Base-by-base conservation (phyloP, 2,888 invertebrate genomes). In the Ctena decussata region DNA sequence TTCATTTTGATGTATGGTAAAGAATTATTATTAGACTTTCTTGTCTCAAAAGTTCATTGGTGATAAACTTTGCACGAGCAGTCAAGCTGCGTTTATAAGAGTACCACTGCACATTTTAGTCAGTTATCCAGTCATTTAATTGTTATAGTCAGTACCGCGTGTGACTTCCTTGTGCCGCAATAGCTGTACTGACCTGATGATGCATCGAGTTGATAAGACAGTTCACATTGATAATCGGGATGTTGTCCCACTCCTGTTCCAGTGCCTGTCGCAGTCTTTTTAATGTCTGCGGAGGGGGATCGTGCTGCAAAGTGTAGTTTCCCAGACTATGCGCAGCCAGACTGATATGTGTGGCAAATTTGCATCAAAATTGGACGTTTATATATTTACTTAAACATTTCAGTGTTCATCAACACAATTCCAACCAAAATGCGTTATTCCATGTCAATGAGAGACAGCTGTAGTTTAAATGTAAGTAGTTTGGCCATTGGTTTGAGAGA, bases 241-340 rank as follows among this genome's bases (percentile, higher is more conserved):
- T 79, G 21, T 8, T 30, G 24, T 71, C 1, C 72, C 72, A 72
- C 57, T 72, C 78, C 35, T 79, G 70, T 21, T 39, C n/a, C 12
- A 79, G n/a, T 6, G 57, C 41, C 30, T 30, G 78, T 32, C 71
- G 41, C 39, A 78, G 53, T 78, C 70, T 37, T 27, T 35, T 30
- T 21, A 44, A n/a, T 30, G 77, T 39, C 21, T 27, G 18, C 6
- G 77, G 77, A 12, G 60, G 24, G 24, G 76, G 76, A 27, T 60
- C 39, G n/a, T n/a, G n/a, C n/a, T n/a, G n/a, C n/a, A n/a, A n/a
- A n/a, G n/a, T n/a, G n/a, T n/a, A n/a, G n/a, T n/a, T n/a, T n/a
- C n/a, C n/a, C n/a, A n/a, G n/a, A n/a, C n/a, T n/a, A n/a, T n/a
- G n/a, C 76, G 77, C 65, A 15, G 11, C 39, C 69, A 8, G 12